These are phyloP conservation scores for Exocentrus adspersus DNA, from an alignment of 2,888 invertebrate species.

Conservation along the genomic window DNA sequence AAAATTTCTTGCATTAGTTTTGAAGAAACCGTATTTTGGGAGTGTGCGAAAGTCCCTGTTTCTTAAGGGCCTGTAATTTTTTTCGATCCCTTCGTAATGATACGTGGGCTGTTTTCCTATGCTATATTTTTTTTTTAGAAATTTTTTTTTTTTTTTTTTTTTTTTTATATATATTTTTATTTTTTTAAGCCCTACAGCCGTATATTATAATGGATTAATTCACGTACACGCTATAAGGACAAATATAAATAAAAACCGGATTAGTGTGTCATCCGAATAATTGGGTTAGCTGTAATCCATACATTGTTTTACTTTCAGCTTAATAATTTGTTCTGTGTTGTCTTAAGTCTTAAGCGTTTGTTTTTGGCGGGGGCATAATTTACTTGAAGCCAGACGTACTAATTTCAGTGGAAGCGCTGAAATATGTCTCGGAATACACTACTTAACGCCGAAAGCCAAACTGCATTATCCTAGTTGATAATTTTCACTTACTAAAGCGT, in stretches of 20 bases:
- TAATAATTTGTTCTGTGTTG: not conserved
- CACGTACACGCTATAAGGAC: not conserved
- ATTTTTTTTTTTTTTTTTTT: too few species aligned
- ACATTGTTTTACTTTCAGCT: not conserved
- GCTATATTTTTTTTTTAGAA: too few species aligned
- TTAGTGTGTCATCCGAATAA: conserved; percentile 17
- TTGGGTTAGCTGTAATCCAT: conserved; percentile 10
- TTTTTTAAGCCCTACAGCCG: too few species aligned
- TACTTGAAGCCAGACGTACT: conserved; percentile 15
- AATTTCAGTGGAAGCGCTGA: not conserved
- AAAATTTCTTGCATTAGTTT: too few species aligned
- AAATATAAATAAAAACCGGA: conserved; percentile 12
- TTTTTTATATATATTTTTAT: too few species aligned
- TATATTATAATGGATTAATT: not conserved
- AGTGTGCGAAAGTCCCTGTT: too few species aligned
- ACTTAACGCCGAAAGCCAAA: not conserved
- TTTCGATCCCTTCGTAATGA: too few species aligned
- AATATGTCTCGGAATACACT: not conserved
- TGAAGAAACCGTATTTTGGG: too few species aligned
- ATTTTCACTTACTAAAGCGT: not conserved
- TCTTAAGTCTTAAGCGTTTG: not conserved
- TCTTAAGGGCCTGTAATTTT: too few species aligned
- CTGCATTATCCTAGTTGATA: not conserved
- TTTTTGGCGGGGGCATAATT: conserved; percentile 8
- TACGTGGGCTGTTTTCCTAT: too few species aligned